Conservation (phyloP, 1,140 invertebrate species). For the Drosophila eugracilis region DNA sequence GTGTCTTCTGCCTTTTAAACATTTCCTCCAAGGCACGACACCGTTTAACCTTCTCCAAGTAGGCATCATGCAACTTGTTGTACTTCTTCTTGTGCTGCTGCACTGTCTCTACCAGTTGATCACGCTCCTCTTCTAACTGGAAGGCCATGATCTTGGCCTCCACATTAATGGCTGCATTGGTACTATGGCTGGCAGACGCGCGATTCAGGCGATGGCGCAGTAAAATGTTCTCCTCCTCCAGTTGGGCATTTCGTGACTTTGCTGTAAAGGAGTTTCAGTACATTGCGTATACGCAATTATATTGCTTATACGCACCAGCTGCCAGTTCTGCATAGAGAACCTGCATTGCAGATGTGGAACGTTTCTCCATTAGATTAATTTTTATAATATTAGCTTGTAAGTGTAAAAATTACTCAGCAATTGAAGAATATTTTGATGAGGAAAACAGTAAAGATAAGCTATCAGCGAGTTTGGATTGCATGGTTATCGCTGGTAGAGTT, state of each 20-base stretch:
- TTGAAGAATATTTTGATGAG: background rate
- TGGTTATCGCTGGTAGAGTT: slow-evolving; percentile 7
- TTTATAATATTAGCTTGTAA: background rate
- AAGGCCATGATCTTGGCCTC: slow-evolving; percentile 70
- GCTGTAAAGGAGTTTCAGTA: slow-evolving; percentile 18
- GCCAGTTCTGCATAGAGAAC: slow-evolving; percentile 65
- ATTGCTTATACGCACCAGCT: slow-evolving; percentile 58
- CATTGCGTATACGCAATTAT: slow-evolving; percentile 1
- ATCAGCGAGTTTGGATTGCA: slow-evolving; percentile 31
- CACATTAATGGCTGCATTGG: slow-evolving; percentile 56
- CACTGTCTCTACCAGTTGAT: slow-evolving; percentile 59
- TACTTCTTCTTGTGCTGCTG: slow-evolving; percentile 79
- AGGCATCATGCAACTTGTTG: slow-evolving; percentile 75
- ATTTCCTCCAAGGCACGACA: slow-evolving; percentile 76
- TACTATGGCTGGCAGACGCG: slow-evolving; percentile 39
- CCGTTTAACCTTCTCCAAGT: slow-evolving; percentile 74
- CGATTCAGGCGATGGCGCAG: slow-evolving; percentile 64
- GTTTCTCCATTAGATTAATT: slow-evolving; percentile 50
- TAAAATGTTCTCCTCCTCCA: slow-evolving; percentile 76
- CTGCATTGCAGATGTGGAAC: slow-evolving; percentile 54
- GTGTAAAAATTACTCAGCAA: slow-evolving; percentile 27
- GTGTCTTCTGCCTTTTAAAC: slow-evolving; percentile 72
- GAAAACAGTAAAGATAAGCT: slow-evolving; percentile 59
- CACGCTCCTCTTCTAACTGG: slow-evolving; percentile 71
- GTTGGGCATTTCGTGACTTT: slow-evolving; percentile 53